A percentile compares a stretch with the other conserved stretches of the same genome.
Evolutionary conservation across 2,888 invertebrate genomes (phyloP).

Genomic region (Melikaiella ostensackeni): DNA sequence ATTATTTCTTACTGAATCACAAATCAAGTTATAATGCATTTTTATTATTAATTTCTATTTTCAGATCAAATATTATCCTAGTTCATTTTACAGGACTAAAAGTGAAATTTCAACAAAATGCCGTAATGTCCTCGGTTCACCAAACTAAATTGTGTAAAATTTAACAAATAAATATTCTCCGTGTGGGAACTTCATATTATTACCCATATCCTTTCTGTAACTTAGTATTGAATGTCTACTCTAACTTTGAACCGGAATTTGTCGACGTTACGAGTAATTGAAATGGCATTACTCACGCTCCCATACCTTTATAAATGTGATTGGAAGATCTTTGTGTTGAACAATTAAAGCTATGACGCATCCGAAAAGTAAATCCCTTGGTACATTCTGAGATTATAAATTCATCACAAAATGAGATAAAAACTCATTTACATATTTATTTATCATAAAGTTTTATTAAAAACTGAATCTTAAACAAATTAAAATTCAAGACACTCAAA

Average conservation of each 20-base stretch:
- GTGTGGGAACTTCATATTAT: constrained; percentile 16
- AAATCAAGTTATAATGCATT: too few relatives aligned
- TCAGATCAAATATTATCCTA: too few relatives aligned
- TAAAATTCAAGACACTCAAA: neutral
- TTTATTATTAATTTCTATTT: too few relatives aligned
- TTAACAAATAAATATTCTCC: too few relatives aligned
- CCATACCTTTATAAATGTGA: constrained; percentile 10
- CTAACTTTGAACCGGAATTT: constrained; percentile 18
- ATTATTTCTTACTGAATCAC: too few relatives aligned
- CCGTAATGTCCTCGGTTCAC: too few relatives aligned
- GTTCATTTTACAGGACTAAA: too few relatives aligned
- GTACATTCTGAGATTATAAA: neutral
- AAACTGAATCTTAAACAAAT: neutral
- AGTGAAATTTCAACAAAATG: too few relatives aligned
- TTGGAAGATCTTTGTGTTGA: constrained; percentile 1
- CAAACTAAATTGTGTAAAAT: too few relatives aligned
- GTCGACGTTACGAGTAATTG: constrained; percentile 24
- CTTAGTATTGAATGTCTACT: constrained; percentile 26
- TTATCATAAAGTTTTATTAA: neutral
- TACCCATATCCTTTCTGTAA: constrained; percentile 8
- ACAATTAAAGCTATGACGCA: neutral
- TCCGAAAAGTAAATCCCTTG: neutral
- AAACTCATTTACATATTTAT: neutral
- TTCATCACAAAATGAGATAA: neutral
- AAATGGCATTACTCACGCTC: constrained; percentile 27